These are phyloP conservation scores for Diabrotica undecimpunctata DNA, from an alignment of 1,140 invertebrate genomes.

Conservation along the genomic window DNA sequence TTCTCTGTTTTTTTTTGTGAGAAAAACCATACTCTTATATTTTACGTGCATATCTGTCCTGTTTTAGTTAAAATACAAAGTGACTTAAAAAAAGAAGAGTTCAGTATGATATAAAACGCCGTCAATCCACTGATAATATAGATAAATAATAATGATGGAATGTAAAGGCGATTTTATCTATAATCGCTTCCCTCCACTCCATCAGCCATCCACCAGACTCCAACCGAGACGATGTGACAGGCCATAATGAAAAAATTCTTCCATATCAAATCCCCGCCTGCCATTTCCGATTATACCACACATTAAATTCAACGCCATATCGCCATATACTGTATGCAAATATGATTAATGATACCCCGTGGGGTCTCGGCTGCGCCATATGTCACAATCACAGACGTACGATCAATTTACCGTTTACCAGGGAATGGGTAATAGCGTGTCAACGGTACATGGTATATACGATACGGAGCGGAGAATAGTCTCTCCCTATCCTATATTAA, in stretches of 20 bases:
- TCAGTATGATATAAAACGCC: no score
- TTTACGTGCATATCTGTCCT: no score
- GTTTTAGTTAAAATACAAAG: no score
- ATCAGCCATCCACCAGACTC: neutral
- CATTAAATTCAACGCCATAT: conserved; percentile 6
- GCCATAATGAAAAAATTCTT: neutral
- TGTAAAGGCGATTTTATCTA: no score
- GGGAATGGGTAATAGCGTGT: conserved; percentile 6
- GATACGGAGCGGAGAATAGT: neutral
- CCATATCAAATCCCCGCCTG: conserved; percentile 4
- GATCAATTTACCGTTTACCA: conserved; percentile 17
- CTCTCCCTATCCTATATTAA: conserved; percentile 4
- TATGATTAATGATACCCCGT: conserved; percentile 8
- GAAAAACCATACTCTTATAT: no score
- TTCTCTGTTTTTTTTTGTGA: no score
- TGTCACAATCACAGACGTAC: conserved; percentile 17
- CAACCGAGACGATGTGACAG: conserved; percentile 5
- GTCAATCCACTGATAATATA: no score
- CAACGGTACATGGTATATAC: neutral
- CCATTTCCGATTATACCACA: neutral
- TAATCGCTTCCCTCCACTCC: no score
- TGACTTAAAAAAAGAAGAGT: no score
- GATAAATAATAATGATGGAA: no score
- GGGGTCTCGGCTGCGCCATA: conserved; percentile 18
- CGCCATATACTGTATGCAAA: conserved; percentile 15